Conservation (phyloP, 1,140 invertebrate species). For the Wiebesia pumilae region DNA sequence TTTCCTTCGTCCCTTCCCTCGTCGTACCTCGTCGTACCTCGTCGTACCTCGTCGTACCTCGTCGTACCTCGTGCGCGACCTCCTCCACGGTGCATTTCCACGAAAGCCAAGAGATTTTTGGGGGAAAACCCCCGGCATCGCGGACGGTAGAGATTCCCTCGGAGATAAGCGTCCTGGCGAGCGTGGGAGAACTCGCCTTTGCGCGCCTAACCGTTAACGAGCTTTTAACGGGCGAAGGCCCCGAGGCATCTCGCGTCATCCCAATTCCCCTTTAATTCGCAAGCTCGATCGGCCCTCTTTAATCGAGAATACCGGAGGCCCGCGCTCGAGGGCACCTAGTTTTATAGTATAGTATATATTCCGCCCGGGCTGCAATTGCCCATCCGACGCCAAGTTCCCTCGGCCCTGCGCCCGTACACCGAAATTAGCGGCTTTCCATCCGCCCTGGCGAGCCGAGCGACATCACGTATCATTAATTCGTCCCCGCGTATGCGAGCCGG, state of each 20-base stretch:
- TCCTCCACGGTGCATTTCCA: background rate
- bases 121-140: background rate
- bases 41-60: too few relatives aligned
- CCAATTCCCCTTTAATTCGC: slow-evolving; percentile 40
- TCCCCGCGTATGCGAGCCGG: background rate
- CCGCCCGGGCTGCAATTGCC: background rate
- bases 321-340: background rate
- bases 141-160: background rate
- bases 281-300: slow-evolving; percentile 14
- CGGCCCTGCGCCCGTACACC: background rate
- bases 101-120: too few relatives aligned
- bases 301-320: background rate
- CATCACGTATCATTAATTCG: slow-evolving; percentile 35
- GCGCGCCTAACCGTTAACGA: slow-evolving; percentile 17
- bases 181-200: slow-evolving; percentile 19
- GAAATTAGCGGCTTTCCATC: slow-evolving; percentile 36
- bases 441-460: slow-evolving; percentile 7
- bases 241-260: background rate
- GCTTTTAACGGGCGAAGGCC: slow-evolving; percentile 29
- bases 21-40: too few relatives aligned
- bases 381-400: background rate
- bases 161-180: background rate
- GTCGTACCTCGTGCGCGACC: background rate
- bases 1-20: background rate
- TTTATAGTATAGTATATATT: too few relatives aligned